Evolutionary conservation across 2,888 invertebrate species (phyloP).

Genomic region (Neoitamus cyanurus): DNA sequence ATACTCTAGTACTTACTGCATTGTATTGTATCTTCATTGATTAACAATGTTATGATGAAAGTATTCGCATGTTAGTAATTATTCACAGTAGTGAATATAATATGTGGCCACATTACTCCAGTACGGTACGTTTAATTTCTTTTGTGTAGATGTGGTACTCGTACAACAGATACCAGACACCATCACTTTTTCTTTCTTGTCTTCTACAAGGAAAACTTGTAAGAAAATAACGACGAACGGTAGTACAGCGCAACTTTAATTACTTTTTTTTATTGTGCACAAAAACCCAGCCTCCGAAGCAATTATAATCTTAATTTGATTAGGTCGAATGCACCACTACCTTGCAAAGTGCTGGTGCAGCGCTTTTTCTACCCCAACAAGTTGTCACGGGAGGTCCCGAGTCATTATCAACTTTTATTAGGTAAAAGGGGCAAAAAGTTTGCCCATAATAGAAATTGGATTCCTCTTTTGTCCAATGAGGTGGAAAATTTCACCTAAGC

Average conservation of each 20-base stretch:
- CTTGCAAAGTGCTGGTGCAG: not conserved
- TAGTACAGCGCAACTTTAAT: not conserved
- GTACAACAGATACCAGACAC: not conserved
- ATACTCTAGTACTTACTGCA: no score
- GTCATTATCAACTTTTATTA: slow-evolving; percentile 49
- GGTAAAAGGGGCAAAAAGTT: slow-evolving; percentile 46
- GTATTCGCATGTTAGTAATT: no score
- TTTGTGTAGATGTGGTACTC: no score
- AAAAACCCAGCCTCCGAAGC: not conserved
- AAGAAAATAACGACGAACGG: not conserved
- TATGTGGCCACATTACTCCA: no score
- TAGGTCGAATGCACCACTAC: slow-evolving; percentile 1
- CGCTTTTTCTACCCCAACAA: slow-evolving; percentile 18
- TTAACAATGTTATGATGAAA: no score
- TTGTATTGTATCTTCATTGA: no score
- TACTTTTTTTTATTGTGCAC: not conserved
- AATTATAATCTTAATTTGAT: slow-evolving; percentile 27
- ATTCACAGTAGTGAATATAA: no score
- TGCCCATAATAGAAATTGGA: slow-evolving; percentile 51
- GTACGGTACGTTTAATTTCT: no score
- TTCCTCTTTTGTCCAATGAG: slow-evolving; percentile 47
- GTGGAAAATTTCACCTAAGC: slow-evolving; percentile 42
- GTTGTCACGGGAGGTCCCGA: slow-evolving; percentile 30
- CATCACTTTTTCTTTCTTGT: not conserved
- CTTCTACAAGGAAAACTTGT: not conserved